Evolutionary conservation across 2,113 vertebrate species (phyloP).

Genomic region (Tragelaphus strepsiceros): DNA sequence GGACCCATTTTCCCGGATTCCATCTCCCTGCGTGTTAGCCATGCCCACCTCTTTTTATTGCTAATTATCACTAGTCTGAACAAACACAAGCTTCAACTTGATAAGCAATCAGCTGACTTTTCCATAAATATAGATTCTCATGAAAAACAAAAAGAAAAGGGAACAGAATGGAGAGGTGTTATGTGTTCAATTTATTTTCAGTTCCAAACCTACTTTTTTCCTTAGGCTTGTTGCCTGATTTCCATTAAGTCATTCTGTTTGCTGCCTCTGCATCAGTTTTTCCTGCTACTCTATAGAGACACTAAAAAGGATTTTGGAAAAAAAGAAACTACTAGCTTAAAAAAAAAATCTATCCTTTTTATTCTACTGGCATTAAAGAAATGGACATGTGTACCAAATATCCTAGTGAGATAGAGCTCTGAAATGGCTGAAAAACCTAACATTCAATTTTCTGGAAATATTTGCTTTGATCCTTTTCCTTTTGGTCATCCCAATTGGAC

Average conservation of each 20-base stretch:
- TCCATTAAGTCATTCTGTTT: constrained; percentile 58
- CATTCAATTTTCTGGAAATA: background rate
- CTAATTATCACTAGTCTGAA: constrained; percentile 24
- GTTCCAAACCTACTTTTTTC: constrained; percentile 59
- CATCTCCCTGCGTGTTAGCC: background rate
- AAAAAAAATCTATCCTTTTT: background rate
- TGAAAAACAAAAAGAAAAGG: constrained; percentile 35
- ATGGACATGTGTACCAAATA: background rate
- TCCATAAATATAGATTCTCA: constrained; percentile 65
- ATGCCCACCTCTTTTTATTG: constrained; percentile 30
- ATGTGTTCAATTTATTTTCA: constrained; percentile 58
- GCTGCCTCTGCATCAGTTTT: constrained; percentile 41
- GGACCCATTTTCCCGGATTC: background rate
- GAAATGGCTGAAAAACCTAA: background rate
- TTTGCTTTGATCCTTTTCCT: constrained; percentile 1
- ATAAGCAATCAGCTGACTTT: constrained; percentile 60
- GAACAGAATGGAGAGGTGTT: constrained; percentile 62
- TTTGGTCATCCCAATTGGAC: background rate
- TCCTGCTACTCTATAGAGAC: constrained; percentile 22
- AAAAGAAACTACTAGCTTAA: background rate
- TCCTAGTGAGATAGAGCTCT: background rate
- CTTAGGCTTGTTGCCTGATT: constrained; percentile 28
- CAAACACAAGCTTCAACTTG: constrained; percentile 58
- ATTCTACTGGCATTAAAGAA: background rate
- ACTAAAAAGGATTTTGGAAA: background rate